Evolutionary conservation across 2,113 vertebrate species (phyloP).

Genomic region (Dromiciops gliroides): DNA sequence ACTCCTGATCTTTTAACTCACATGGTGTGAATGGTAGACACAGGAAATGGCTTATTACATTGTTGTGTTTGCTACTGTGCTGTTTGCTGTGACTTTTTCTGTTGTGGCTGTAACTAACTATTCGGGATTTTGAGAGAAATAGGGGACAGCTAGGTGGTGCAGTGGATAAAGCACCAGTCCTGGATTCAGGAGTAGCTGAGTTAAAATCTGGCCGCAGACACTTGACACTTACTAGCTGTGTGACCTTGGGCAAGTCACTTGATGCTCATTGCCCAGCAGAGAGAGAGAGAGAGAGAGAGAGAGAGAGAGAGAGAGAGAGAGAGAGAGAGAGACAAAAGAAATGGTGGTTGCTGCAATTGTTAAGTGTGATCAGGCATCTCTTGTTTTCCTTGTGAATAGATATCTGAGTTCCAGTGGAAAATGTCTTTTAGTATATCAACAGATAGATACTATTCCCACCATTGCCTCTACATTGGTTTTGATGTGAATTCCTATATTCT

Average conservation of each 20-base stretch:
- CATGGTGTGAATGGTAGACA: constrained; percentile 90
- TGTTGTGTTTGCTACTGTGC: constrained; percentile 82
- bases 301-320: too few species aligned
- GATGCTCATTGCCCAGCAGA: too few species aligned
- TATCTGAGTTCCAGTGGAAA: constrained; percentile 98
- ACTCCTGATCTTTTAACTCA: constrained; percentile 92
- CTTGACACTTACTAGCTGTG: too few species aligned
- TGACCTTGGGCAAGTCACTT: too few species aligned
- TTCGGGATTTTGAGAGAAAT: constrained; percentile 80
- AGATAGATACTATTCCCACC: constrained; percentile 99
- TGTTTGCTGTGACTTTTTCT: constrained; percentile 81
- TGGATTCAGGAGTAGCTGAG: too few species aligned
- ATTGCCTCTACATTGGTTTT: constrained; percentile 94
- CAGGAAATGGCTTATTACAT: constrained; percentile 93
- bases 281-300: too few species aligned
- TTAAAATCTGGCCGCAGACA: too few species aligned
- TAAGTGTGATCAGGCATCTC: constrained; percentile 96
- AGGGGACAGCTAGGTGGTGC: too few species aligned
- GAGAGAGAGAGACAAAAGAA: too few species aligned
- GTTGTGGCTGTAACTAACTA: constrained; percentile 76
- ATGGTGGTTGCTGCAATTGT: constrained; percentile 86
- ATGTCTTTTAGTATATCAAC: constrained; percentile 98
- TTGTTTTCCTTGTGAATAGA: constrained; percentile 98
- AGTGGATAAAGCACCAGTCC: too few species aligned
- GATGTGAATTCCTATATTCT: constrained; percentile 98